These are phyloP conservation scores for Argyresthia goedartella DNA, from an alignment of 2,888 invertebrate genomes.

Conservation along the genomic window DNA sequence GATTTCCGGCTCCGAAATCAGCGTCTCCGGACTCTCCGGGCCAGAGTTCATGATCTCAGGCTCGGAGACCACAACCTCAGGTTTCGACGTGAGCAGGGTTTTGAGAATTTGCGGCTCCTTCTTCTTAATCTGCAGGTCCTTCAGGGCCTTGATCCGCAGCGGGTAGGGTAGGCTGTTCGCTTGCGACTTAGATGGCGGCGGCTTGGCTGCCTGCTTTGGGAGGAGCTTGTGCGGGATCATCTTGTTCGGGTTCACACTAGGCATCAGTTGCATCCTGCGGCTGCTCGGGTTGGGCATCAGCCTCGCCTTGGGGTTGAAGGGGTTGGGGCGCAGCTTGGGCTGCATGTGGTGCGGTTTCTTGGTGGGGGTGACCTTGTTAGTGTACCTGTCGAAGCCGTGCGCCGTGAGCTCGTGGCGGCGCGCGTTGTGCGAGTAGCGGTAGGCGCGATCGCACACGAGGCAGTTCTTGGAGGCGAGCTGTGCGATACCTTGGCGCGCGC, in stretches of 20 bases:
- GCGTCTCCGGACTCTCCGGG: constrained; percentile 62
- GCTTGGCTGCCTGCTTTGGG: constrained; percentile 51
- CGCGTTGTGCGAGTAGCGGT: constrained; percentile 65
- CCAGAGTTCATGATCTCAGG: constrained; percentile 64
- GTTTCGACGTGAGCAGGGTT: constrained; percentile 56
- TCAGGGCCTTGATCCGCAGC: constrained; percentile 61
- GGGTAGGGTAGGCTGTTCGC: constrained; percentile 59
- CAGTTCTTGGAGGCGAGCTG: constrained; percentile 65
- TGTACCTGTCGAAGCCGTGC: constrained; percentile 62
- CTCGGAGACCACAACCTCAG: constrained; percentile 57
- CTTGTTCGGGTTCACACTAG: constrained; percentile 38
- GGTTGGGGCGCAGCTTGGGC: constrained; percentile 60
- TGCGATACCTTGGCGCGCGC: constrained; percentile 57
- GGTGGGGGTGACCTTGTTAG: constrained; percentile 50
- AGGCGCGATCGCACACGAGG: constrained; percentile 58
- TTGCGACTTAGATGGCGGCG: constrained; percentile 23
- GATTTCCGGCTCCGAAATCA: constrained; percentile 65
- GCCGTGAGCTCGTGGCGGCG: constrained; percentile 59
- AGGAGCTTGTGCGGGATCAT: constrained; percentile 35
- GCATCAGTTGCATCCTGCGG: constrained; percentile 38
- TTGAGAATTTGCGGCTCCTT: constrained; percentile 66
- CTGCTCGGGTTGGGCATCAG: constrained; percentile 63
- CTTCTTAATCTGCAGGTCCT: constrained; percentile 62
- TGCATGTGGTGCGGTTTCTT: constrained; percentile 37
- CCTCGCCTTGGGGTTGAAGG: constrained; percentile 61